These are phyloP conservation scores for Nicator chloris DNA, from an alignment of 2,113 vertebrate genomes.

Conservation along the genomic window DNA sequence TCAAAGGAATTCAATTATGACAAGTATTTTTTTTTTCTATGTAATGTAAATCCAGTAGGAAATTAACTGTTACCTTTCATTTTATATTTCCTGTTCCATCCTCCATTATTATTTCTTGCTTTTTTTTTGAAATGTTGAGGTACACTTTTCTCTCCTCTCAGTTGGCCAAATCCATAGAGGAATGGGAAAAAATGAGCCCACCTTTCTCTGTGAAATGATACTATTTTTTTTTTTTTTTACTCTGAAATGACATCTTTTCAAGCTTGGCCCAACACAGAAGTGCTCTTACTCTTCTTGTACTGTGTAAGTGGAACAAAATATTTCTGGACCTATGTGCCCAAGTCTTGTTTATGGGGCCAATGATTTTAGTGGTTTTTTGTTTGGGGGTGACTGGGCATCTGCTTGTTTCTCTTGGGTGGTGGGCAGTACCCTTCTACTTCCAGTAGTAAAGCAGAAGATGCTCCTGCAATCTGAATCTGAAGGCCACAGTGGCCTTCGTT, in stretches of 20 bases:
- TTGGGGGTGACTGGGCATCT: neutral
- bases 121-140: neutral
- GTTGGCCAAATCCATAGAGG: neutral
- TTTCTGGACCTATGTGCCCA: neutral
- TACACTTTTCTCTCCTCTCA: neutral
- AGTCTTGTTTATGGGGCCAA: neutral
- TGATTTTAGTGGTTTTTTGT: neutral
- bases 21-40: neutral
- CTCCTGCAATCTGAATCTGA: neutral
- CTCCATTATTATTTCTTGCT: neutral
- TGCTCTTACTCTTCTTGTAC: neutral
- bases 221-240: fast-evolving
- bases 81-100: neutral
- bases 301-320: neutral
- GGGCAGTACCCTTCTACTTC: neutral
- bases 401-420: neutral
- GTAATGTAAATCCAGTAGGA: neutral
- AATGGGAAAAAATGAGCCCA: neutral
- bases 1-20: neutral
- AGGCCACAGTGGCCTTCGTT: neutral
- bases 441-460: neutral
- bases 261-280: neutral
- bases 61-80: neutral
- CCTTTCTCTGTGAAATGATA: neutral
- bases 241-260: neutral